phyloP scores from a whole-genome alignment of 2,797 vertebrate genomes.

The Mormyrus proboscirostris region DNA sequence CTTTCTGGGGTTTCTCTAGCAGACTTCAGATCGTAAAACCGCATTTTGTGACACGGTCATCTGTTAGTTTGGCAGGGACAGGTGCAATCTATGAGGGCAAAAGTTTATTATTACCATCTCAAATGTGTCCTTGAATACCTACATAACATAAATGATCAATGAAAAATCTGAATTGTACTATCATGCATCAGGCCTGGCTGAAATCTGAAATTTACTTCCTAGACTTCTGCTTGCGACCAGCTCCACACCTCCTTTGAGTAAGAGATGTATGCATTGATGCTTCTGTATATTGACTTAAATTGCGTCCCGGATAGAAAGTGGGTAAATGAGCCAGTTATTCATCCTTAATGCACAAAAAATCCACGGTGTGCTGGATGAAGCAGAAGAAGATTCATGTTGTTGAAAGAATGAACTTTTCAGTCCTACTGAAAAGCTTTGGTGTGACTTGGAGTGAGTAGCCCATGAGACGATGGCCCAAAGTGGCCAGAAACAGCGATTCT shows the following conservation, averaged over 20 bases:
- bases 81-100: not conserved
- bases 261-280: not conserved
- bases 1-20: constrained; percentile 1
- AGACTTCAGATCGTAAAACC: not conserved
- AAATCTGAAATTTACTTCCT: too few species aligned
- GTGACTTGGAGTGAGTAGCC: not conserved
- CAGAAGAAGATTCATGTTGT: not conserved
- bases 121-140: not conserved
- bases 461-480: not conserved
- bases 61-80: not conserved
- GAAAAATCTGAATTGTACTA: not conserved
- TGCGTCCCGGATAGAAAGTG: not conserved
- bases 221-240: not conserved
- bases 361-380: not conserved
- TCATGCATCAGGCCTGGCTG: too few species aligned
- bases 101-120: not conserved
- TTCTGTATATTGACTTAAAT: not conserved
- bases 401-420: not conserved
- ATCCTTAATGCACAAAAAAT: not conserved
- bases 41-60: not conserved
- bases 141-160: not conserved
- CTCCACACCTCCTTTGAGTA: not conserved
- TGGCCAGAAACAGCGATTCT: not conserved
- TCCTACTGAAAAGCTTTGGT: not conserved
- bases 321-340: not conserved